phyloP scores from a whole-genome alignment of 2,888 invertebrate species.

The Coronaproctus castanopsis region DNA sequence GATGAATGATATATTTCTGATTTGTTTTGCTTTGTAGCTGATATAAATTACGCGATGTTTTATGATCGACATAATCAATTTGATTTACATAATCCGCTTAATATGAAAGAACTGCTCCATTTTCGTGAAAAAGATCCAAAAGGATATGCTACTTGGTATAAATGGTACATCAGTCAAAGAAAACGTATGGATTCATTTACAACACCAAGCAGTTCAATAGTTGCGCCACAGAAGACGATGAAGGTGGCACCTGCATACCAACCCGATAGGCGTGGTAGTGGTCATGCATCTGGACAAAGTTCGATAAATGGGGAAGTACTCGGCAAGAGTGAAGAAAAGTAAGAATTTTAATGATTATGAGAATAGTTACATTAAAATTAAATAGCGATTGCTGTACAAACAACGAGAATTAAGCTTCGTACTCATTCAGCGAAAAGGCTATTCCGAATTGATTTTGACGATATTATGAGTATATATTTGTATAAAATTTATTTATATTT shows the following conservation, averaged over 20 bases:
- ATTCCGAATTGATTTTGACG: too few species aligned
- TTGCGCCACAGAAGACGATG: background rate
- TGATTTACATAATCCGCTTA: background rate
- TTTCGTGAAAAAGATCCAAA: constrained; percentile 40
- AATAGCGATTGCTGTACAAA: too few species aligned
- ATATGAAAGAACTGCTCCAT: constrained; percentile 2
- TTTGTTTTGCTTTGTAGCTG: too few species aligned
- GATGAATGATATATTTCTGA: too few species aligned
- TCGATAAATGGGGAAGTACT: constrained; percentile 5
- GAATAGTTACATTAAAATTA: too few species aligned
- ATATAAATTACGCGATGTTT: background rate
- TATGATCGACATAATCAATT: background rate
- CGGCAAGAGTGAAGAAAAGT: constrained; percentile 6
- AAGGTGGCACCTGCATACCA: background rate
- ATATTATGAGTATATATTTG: too few species aligned
- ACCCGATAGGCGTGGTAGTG: constrained; percentile 9
- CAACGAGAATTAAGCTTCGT: too few species aligned
- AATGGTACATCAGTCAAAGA: constrained; percentile 31
- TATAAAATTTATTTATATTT: too few species aligned
- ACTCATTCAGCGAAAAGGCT: too few species aligned
- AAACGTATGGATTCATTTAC: background rate
- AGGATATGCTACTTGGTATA: constrained; percentile 57
- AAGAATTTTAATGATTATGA: too few species aligned
- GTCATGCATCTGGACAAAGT: constrained; percentile 10
- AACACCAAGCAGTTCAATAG: background rate